Evolutionary conservation across 2,797 vertebrate genomes (phyloP).

Genomic region (Neostethus bicornis): DNA sequence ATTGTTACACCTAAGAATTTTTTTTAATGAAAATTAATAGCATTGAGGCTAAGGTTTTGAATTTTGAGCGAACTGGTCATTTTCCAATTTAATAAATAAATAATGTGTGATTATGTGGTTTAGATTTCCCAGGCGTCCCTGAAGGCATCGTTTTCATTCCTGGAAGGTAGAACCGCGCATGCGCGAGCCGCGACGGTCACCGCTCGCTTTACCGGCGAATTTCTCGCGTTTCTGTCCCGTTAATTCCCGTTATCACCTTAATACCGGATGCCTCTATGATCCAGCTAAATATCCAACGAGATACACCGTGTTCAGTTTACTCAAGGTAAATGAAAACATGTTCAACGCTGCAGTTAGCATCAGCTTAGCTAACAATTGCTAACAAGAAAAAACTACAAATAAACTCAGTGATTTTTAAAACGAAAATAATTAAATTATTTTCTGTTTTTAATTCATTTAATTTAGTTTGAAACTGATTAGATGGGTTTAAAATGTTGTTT

Average conservation of each 20-base stretch:
- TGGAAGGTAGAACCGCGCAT: constrained; percentile 40
- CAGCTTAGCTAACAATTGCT: constrained; percentile 36
- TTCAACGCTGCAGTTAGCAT: constrained; percentile 24
- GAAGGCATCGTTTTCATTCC: constrained; percentile 46
- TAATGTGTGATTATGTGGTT: too few relatives aligned
- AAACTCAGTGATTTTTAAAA: too few relatives aligned
- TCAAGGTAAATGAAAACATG: constrained; percentile 64
- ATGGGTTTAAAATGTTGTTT: not conserved
- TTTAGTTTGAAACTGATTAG: not conserved
- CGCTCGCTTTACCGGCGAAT: constrained; percentile 4
- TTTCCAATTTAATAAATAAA: too few relatives aligned
- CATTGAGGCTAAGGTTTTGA: too few relatives aligned
- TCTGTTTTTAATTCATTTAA: not conserved
- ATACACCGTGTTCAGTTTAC: constrained; percentile 57
- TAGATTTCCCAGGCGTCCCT: too few relatives aligned
- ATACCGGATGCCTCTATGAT: constrained; percentile 76
- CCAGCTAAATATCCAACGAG: constrained; percentile 59
- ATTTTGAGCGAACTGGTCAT: too few relatives aligned
- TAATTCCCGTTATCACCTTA: constrained; percentile 28
- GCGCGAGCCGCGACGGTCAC: constrained; percentile 18
- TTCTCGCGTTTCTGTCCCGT: constrained; percentile 14
- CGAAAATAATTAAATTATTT: too few relatives aligned
- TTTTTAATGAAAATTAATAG: too few relatives aligned
- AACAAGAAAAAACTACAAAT: not conserved
- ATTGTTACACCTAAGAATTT: too few relatives aligned